These are phyloP conservation scores for Sciaenops ocellatus DNA, from an alignment of 2,797 vertebrate species.

Conservation along the genomic window DNA sequence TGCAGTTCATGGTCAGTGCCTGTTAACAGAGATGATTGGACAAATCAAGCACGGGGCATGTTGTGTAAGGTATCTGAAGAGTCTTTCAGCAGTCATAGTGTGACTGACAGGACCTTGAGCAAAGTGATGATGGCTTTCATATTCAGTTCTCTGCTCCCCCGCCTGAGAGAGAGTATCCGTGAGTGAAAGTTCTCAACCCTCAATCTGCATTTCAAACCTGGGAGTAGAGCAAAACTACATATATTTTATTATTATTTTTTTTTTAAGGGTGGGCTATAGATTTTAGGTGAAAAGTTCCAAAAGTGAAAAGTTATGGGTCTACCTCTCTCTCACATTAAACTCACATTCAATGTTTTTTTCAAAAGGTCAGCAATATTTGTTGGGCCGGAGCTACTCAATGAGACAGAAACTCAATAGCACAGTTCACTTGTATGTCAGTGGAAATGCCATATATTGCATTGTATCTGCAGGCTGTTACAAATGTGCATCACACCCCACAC, in stretches of 20 bases:
- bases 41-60: constrained; percentile 30
- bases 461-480: neutral
- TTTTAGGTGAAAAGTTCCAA: constrained; percentile 13
- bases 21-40: constrained; percentile 18
- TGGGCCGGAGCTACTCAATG: neutral
- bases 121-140: constrained; percentile 58
- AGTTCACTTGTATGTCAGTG: neutral
- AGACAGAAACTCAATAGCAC: constrained; percentile 34
- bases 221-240: constrained; percentile 1
- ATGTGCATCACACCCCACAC: neutral
- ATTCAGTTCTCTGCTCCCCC: constrained; percentile 21
- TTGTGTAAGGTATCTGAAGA: constrained; percentile 6
- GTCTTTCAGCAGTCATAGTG: constrained; percentile 27
- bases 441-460: constrained; percentile 1
- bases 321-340: constrained; percentile 3
- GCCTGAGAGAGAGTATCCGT: neutral
- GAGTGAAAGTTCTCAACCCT: constrained; percentile 17
- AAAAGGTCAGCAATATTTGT: constrained; percentile 34
- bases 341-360: neutral
- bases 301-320: constrained; percentile 1
- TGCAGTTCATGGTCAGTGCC: neutral
- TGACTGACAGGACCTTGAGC: constrained; percentile 52
- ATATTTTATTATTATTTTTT: neutral
- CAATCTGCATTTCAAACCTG: constrained; percentile 17
- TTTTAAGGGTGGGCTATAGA: neutral